phyloP scores from a whole-genome alignment of 2,888 invertebrate genomes.

The Lymantria dispar region DNA sequence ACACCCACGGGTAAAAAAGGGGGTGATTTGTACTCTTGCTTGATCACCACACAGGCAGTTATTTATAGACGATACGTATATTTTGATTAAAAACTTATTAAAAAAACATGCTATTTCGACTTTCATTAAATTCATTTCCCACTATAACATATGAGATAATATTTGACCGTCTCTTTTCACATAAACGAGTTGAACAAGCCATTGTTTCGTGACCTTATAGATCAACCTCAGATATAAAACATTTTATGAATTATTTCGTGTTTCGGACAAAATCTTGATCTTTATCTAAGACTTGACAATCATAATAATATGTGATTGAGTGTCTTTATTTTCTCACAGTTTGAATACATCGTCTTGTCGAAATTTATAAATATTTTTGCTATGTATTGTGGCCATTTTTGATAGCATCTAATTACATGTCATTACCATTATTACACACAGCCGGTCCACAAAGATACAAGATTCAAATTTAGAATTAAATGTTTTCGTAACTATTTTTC shows the following conservation, averaged over 20 bases:
- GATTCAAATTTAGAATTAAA: conserved; percentile 2
- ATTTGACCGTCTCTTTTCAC: conserved; percentile 14
- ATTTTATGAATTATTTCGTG: conserved; percentile 30
- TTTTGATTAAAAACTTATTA: too few species aligned
- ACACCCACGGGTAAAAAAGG: too few species aligned
- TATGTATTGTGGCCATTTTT: conserved; percentile 7
- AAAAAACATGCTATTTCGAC: too few species aligned
- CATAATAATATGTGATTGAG: conserved; percentile 25
- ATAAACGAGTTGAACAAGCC: conserved; percentile 13
- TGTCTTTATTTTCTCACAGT: conserved; percentile 27
- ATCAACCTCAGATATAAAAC: conserved; percentile 23
- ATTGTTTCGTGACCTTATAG: conserved; percentile 32
- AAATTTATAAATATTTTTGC: conserved; percentile 14
- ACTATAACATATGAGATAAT: neutral
- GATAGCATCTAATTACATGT: conserved; percentile 13
- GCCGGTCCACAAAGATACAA: neutral
- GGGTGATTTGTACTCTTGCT: too few species aligned
- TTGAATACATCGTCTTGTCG: conserved; percentile 12
- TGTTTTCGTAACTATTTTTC: conserved; percentile 3
- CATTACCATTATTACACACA: neutral
- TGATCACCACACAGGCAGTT: too few species aligned
- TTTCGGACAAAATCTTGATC: conserved; percentile 29
- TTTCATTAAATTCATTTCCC: neutral
- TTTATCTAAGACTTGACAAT: conserved; percentile 27
- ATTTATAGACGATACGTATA: too few species aligned